Evolutionary conservation across 2,888 invertebrate genomes (phyloP), one percentile per base, ranked within the genome.

Genomic region (Meghimatium bilineatum): DNA sequence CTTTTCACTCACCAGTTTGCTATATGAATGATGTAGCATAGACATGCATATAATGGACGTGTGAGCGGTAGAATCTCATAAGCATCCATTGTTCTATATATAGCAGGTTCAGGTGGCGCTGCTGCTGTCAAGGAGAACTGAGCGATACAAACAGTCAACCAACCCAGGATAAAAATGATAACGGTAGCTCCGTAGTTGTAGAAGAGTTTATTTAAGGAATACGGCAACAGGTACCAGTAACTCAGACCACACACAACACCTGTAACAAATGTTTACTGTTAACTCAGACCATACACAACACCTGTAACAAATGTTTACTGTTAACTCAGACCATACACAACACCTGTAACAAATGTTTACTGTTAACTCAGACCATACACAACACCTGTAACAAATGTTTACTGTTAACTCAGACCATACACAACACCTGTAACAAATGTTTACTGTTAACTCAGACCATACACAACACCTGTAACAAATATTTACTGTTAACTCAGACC

Each of bases 61-160:
- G 88, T 91, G 29, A 92, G 86, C 34, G 91, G 89, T 75, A 89
- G 86, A 69, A 92, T 83, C 86, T 92, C 92, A 83, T 89, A 89
- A 36, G 87, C 87, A 85, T 93, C 92, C 87, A 90, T 88, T 6
- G 93, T 90, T 71, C 90, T 89, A 85, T 88, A 93, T 12, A 91
- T 89, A 29, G 92, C 92, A n/a, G 91, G 90, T 85, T 93, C 93
- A 49, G 93, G 92, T n/a, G 92, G 92, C 10, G 91, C 88, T 10
- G 87, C 87, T 20, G 91, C 89, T 6, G 91, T 90, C 84, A 93
- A 87, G 23, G 92, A 91, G 86, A 92, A 93, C 88, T 91, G 92
- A 29, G 92, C 90, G 38, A 93, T 88, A 83, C 90, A 88, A 29
- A 93, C 66, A 10, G 91, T 89, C 20, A 93, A 84, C 93, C 93